Base-by-base conservation (phyloP, 2,797 vertebrate genomes). In the Gila robusta region DNA sequence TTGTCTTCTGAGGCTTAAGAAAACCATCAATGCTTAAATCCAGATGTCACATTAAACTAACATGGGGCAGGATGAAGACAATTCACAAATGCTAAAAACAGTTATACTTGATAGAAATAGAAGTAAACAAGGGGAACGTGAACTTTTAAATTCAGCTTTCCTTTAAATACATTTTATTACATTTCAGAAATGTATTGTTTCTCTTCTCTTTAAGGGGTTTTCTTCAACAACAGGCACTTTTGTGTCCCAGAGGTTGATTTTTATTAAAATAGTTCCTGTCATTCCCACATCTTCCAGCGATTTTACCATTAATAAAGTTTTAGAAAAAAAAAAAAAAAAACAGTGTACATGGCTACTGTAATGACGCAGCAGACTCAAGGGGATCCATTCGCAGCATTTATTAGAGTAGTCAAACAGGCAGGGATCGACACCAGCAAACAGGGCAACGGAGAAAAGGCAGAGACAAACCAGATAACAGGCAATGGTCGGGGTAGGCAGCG, bases 11-110 rank as follows among this genome's bases (percentile, higher is more conserved):
- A 54, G 39, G 74, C 67, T 85, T 79, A 81, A 69, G 72, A 83
- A 71, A 32, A 71, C 81, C 81, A 80, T 74, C 79, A 82, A 35
- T 78, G 82, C 71, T 73, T 83, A 64, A 72, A 89, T 85, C 67
- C 62, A 73, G 64, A 47, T 85, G 79, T 64, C 83, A 81, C 64
- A 70, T 47, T 84, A 79, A 79, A 84, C 49, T n/a, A 79, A 56
- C 72, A 67, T 12, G 12, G 19, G 21, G 41, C 19, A n/a, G 44
- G 41, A 59, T 19, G 17, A n/a, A 74, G 71, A 83, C 26, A 83
- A 83, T 76, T 83, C 28, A 10, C 28, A 52, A 64, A 74, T 8
- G 8, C 17, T 32, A 41, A 28, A 28, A 35, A 19, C 12, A 2
- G 67, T 71, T 71, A 19, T 28, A 70, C 14, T 47, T 81, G 23